These are phyloP conservation scores for Synergus umbraculus DNA, from an alignment of 2,888 invertebrate species.

Conservation along the genomic window DNA sequence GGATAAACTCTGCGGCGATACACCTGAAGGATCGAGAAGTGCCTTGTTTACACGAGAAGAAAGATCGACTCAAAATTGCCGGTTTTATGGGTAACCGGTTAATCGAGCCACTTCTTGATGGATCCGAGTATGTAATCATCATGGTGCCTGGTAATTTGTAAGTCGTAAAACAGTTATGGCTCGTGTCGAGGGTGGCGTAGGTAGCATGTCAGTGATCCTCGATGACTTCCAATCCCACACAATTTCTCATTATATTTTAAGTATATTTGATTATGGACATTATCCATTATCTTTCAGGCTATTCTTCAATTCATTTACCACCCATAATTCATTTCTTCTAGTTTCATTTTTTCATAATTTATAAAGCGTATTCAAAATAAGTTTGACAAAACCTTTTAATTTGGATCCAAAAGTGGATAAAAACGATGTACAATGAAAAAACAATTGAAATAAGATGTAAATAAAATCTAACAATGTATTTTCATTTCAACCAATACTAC, in stretches of 20 bases:
- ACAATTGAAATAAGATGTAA: too few species aligned
- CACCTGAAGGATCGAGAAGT: constrained; percentile 12
- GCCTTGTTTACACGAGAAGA: constrained; percentile 37
- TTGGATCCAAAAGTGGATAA: too few species aligned
- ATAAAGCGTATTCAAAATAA: too few species aligned
- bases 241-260: not conserved
- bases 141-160: constrained; percentile 32
- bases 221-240: too few species aligned
- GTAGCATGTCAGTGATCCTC: not conserved
- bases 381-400: too few species aligned
- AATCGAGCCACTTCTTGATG: constrained; percentile 39
- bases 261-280: not conserved
- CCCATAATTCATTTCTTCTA: not conserved
- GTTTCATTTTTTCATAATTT: not conserved
- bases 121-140: constrained; percentile 23
- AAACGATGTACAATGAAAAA: too few species aligned
- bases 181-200: constrained; percentile 30
- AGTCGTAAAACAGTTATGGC: constrained; percentile 36
- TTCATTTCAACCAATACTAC: not conserved
- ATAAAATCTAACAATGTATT: not conserved
- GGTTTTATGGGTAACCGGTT: constrained; percentile 41
- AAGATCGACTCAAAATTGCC: constrained; percentile 36
- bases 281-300: not conserved
- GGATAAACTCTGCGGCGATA: constrained; percentile 5
- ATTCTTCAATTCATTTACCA: not conserved